These are phyloP conservation scores for Thaleichthys pacificus DNA, from an alignment of 2,797 vertebrate species.

Conservation along the genomic window DNA sequence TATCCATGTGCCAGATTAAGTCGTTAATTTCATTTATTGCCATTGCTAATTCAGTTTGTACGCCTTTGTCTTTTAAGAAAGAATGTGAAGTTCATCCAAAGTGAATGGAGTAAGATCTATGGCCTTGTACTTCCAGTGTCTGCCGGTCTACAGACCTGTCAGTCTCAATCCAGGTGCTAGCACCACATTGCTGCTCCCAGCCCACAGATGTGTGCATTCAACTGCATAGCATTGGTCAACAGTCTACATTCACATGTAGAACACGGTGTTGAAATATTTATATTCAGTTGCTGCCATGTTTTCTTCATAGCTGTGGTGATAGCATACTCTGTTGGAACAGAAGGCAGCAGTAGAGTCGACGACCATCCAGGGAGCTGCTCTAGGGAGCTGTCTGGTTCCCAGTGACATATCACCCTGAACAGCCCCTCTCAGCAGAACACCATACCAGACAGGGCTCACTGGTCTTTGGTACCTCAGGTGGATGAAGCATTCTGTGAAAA, in stretches of 20 bases:
- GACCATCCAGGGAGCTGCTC: neutral
- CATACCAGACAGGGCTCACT: constrained; percentile 54
- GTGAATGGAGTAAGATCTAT: constrained; percentile 20
- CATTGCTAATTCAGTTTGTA: constrained; percentile 53
- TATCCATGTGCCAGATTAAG: constrained; percentile 39
- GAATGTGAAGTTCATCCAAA: constrained; percentile 35
- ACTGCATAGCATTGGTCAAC: neutral
- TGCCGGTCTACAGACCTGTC: neutral
- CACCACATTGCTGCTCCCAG: neutral
- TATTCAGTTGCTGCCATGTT: neutral
- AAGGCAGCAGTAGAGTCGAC: neutral
- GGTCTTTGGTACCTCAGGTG: constrained; percentile 53
- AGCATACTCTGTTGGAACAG: neutral
- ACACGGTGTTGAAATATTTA: neutral
- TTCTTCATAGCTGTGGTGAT: neutral
- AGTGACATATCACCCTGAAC: constrained; percentile 48
- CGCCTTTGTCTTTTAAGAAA: constrained; percentile 37
- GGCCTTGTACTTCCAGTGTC: constrained; percentile 21
- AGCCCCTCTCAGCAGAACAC: constrained; percentile 37
- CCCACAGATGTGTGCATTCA: neutral
- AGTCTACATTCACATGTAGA: neutral
- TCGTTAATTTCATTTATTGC: constrained; percentile 52
- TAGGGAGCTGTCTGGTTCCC: constrained; percentile 1
- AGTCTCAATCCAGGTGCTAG: neutral
- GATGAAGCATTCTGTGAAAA: constrained; percentile 47